phyloP scores from a whole-genome alignment of 2,113 vertebrate genomes.

The Guaruba guarouba region DNA sequence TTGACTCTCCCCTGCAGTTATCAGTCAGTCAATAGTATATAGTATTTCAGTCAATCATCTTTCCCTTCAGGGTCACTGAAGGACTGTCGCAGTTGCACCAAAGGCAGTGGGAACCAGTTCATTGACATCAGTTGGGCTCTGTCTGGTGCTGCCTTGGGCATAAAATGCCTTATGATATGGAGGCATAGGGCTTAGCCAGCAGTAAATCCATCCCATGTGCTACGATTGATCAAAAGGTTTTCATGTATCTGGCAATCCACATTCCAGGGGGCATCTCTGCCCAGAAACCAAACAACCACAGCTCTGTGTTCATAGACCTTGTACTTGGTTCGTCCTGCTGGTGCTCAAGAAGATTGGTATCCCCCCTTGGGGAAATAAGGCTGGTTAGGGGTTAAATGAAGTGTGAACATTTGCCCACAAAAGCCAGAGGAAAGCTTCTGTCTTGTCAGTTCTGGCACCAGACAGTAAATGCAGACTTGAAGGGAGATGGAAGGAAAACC shows the following conservation, averaged over 20 bases:
- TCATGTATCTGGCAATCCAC: too few relatives aligned
- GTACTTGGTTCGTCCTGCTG: neutral
- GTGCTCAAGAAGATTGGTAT: rapidly evolving
- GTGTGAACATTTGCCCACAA: neutral
- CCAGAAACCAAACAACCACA: neutral
- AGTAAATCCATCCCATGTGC: neutral
- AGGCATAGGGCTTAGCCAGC: neutral
- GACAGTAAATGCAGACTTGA: neutral
- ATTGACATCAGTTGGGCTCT: rapidly evolving
- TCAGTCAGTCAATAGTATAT: neutral
- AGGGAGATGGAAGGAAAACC: neutral
- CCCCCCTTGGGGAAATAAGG: neutral
- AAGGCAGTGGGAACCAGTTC: neutral
- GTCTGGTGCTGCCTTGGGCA: neutral
- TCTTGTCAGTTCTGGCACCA: neutral
- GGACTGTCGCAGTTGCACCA: neutral
- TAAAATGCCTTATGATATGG: neutral
- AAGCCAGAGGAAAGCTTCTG: neutral
- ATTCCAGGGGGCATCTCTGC: neutral
- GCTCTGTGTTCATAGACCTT: neutral
- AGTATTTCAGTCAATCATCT: neutral
- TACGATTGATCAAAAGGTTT: neutral
- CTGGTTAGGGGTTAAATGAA: neutral
- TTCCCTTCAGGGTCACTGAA: neutral
- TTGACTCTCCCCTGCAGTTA: neutral